Evolutionary conservation across 2,113 vertebrate genomes (phyloP).

Genomic region (Anolis sagrei): DNA sequence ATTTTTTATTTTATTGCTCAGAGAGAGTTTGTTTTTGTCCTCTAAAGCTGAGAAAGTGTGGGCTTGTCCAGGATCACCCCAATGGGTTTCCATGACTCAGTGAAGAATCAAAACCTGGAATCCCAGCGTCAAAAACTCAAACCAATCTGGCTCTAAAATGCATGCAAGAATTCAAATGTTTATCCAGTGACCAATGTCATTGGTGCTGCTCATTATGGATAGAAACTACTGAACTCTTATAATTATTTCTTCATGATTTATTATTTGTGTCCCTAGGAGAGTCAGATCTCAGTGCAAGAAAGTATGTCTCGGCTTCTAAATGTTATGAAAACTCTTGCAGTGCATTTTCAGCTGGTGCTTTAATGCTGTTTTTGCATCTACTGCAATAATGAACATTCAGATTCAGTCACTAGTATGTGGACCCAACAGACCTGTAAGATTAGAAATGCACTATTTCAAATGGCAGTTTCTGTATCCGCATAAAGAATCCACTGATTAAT

Average conservation of each 20-base stretch:
- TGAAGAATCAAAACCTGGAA: too few relatives aligned
- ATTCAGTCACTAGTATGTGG: not conserved
- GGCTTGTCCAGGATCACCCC: too few relatives aligned
- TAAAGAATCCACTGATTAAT: not conserved
- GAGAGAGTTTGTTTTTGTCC: too few relatives aligned
- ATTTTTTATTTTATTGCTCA: too few relatives aligned
- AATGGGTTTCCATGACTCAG: too few relatives aligned
- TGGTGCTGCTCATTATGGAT: not conserved
- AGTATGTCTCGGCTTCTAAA: not conserved
- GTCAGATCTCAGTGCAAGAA: not conserved
- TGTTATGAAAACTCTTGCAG: not conserved
- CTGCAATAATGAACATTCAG: not conserved
- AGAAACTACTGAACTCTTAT: not conserved
- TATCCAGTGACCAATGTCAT: not conserved
- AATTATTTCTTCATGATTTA: not conserved
- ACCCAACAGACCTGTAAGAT: not conserved
- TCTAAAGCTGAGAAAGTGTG: too few relatives aligned
- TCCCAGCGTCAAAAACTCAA: too few relatives aligned
- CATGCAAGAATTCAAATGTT: not conserved
- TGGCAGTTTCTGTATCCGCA: too few relatives aligned
- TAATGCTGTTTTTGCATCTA: not conserved
- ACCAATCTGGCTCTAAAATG: not conserved
- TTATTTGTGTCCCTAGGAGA: not conserved
- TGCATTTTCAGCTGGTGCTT: not conserved
- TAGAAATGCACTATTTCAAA: too few relatives aligned